Conservation (phyloP, 2,797 vertebrate genomes). For the Eulemur mongoz region DNA sequence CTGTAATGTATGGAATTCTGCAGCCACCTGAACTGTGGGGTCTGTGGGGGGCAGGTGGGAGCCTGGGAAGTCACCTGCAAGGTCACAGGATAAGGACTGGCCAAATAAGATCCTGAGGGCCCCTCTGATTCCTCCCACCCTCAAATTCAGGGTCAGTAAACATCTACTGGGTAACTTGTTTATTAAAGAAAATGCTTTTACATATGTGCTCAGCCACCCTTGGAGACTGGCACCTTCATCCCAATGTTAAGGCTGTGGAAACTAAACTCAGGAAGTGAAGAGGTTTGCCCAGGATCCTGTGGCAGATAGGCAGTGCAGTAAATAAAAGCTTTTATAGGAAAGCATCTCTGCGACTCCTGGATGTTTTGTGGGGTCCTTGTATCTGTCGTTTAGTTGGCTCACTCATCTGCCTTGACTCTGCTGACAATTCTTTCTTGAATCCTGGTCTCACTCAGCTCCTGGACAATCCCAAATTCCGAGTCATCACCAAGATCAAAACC, state of each 20-base stretch:
- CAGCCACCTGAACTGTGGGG: not conserved
- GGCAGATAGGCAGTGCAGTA: not conserved
- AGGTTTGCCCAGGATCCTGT: not conserved
- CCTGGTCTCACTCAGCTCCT: conserved; percentile 88
- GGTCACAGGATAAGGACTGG: not conserved
- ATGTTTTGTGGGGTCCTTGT: not conserved
- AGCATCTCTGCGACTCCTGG: not conserved
- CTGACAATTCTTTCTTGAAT: not conserved
- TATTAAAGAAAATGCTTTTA: not conserved
- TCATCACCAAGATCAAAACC: conserved; percentile 98
- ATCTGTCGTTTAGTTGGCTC: not conserved
- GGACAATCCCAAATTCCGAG: conserved; percentile 92
- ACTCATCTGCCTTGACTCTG: not conserved
- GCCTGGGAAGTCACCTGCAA: not conserved
- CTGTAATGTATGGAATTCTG: not conserved
- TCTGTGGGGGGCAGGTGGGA: not conserved
- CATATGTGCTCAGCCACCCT: not conserved
- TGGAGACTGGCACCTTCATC: not conserved
- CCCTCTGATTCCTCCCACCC: not conserved
- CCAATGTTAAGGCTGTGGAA: not conserved
- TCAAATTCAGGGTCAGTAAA: not conserved
- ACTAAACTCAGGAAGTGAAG: not conserved
- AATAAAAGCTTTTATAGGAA: not conserved
- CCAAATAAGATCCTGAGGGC: not conserved
- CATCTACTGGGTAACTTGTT: not conserved